Conservation (phyloP, 2,888 invertebrate species). For the Oxycera nigricornis region DNA sequence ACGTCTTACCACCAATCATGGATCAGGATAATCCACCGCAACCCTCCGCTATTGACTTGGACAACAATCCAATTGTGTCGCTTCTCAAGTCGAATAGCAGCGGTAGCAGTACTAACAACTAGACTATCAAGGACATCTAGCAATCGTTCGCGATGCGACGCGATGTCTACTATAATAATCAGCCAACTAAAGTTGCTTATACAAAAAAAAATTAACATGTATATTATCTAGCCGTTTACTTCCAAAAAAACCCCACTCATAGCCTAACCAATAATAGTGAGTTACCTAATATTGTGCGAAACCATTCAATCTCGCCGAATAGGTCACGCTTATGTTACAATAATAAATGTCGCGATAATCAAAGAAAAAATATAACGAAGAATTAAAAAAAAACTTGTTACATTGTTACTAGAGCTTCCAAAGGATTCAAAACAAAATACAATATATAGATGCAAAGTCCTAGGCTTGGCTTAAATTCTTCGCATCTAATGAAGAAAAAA, state of each 20-base stretch:
- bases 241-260: slow-evolving; percentile 9
- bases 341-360: slow-evolving; percentile 3
- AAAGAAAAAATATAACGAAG: not conserved
- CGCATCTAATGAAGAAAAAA: not conserved
- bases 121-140: slow-evolving; percentile 10
- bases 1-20: slow-evolving; percentile 78
- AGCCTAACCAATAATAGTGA: not conserved
- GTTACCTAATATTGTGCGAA: slow-evolving; percentile 11
- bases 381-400: not conserved
- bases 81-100: slow-evolving; percentile 46
- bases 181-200: slow-evolving; percentile 29
- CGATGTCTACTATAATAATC: not conserved
- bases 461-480: slow-evolving; percentile 15
- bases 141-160: too few relatives aligned
- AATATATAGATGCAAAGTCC: not conserved
- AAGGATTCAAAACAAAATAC: not conserved
- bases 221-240: not conserved
- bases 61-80: slow-evolving; percentile 47
- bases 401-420: slow-evolving; percentile 34
- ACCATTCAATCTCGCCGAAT: not conserved
- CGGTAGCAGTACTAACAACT: slow-evolving; percentile 44
- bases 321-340: slow-evolving; percentile 9
- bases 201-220: slow-evolving; percentile 1
- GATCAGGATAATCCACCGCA: slow-evolving; percentile 65
- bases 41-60: slow-evolving; percentile 50